These are phyloP conservation scores for Meriones psammophilus DNA, from an alignment of 2,797 vertebrate genomes.

Conservation along the genomic window DNA sequence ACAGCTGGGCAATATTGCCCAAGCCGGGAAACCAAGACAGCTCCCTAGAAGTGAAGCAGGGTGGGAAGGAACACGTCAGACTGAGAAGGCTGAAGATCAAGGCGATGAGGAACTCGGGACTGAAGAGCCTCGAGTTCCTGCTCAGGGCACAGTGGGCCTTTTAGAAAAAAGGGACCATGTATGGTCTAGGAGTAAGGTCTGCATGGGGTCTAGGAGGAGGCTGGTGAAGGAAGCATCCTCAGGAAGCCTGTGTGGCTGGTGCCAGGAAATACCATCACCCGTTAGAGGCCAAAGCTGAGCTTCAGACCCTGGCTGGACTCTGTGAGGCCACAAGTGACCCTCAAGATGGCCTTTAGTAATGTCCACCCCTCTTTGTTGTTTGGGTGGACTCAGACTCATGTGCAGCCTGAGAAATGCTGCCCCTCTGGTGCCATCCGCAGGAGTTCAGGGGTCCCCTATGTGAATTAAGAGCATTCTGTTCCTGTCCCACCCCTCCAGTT, in stretches of 20 bases:
- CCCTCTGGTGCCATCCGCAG: background rate
- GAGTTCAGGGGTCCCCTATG: no score
- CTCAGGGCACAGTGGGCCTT: background rate
- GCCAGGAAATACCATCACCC: background rate
- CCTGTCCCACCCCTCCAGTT: background rate
- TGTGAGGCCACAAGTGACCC: background rate
- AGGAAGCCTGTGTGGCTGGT: background rate
- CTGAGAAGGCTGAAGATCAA: no score
- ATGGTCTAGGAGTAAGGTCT: background rate
- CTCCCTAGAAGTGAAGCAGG: background rate
- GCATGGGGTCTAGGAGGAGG: background rate
- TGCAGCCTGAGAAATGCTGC: no score
- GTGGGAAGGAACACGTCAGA: background rate
- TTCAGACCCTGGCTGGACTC: background rate
- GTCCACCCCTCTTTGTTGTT: background rate
- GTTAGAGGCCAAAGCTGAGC: background rate
- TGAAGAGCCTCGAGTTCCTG: no score
- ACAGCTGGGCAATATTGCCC: no score
- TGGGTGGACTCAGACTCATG: background rate
- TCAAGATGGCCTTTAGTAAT: background rate
- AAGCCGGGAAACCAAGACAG: background rate
- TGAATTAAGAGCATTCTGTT: background rate
- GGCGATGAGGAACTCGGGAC: background rate
- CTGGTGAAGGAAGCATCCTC: no score
- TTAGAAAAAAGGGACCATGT: background rate